These are phyloP conservation scores for Neosalanx taihuensis DNA, from an alignment of 2,797 vertebrate genomes.

Conservation along the genomic window DNA sequence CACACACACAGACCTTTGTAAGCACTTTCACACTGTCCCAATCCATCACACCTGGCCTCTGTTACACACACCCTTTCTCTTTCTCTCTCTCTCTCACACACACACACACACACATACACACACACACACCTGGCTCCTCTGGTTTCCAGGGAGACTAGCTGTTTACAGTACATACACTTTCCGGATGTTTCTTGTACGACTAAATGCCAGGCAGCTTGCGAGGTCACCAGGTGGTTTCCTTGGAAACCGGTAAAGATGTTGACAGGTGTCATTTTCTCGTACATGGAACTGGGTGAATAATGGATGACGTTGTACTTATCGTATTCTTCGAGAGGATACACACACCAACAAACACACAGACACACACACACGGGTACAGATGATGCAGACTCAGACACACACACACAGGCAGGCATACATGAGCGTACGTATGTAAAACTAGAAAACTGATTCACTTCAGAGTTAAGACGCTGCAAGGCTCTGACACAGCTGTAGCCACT, in stretches of 20 bases:
- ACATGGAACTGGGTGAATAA: constrained; percentile 21
- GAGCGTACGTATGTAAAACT: too few species aligned
- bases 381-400: not conserved
- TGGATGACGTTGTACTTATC: not conserved
- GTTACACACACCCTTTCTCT: not conserved
- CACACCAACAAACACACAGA: too few species aligned
- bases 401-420: not conserved
- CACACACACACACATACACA: not conserved
- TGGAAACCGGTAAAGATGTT: too few species aligned
- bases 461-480: too few species aligned
- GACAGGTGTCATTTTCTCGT: not conserved
- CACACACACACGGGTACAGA: too few species aligned
- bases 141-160: not conserved
- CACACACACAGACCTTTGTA: not conserved
- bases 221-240: too few species aligned
- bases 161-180: not conserved
- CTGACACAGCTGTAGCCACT: too few species aligned
- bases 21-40: not conserved
- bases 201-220: too few species aligned
- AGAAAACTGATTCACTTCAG: too few species aligned
- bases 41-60: not conserved
- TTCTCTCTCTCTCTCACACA: not conserved
- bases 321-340: too few species aligned
- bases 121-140: not conserved
- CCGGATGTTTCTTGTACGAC: not conserved